Evolutionary conservation across 2,888 invertebrate species (phyloP).

Genomic region (Sipha maydis): DNA sequence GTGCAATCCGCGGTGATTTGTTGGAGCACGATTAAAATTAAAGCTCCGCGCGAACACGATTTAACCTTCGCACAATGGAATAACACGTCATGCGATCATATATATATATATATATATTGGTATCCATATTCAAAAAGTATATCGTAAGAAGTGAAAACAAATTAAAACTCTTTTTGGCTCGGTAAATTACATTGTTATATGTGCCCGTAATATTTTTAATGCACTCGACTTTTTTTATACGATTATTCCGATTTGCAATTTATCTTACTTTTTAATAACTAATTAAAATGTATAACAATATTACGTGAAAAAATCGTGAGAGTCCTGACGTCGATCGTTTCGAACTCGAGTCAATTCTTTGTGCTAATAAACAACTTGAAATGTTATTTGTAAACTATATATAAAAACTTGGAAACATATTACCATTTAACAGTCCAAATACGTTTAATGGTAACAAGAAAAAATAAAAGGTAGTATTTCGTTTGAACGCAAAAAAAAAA

Average conservation of each 20-base stretch:
- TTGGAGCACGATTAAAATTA: background rate
- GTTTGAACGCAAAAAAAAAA: conserved; percentile 21
- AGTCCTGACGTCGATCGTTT: background rate
- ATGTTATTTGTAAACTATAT: background rate
- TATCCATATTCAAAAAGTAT: background rate
- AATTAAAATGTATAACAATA: conserved; percentile 12
- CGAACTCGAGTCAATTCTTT: conserved; percentile 22
- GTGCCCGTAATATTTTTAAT: too few species aligned
- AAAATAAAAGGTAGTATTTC: conserved; percentile 14
- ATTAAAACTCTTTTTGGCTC: background rate
- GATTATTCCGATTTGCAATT: background rate
- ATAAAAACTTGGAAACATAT: background rate
- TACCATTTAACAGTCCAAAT: background rate
- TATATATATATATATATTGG: too few species aligned
- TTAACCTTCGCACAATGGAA: background rate
- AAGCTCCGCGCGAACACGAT: conserved; percentile 1
- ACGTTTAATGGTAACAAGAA: conserved; percentile 4
- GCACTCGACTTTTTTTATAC: too few species aligned
- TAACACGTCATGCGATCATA: background rate
- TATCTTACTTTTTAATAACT: conserved; percentile 26
- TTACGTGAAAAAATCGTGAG: background rate
- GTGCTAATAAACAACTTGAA: background rate
- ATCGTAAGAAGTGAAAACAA: background rate
- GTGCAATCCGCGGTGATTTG: background rate
- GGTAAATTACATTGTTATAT: too few species aligned